Conservation (phyloP, 2,888 invertebrate species). For the Acleris literana region DNA sequence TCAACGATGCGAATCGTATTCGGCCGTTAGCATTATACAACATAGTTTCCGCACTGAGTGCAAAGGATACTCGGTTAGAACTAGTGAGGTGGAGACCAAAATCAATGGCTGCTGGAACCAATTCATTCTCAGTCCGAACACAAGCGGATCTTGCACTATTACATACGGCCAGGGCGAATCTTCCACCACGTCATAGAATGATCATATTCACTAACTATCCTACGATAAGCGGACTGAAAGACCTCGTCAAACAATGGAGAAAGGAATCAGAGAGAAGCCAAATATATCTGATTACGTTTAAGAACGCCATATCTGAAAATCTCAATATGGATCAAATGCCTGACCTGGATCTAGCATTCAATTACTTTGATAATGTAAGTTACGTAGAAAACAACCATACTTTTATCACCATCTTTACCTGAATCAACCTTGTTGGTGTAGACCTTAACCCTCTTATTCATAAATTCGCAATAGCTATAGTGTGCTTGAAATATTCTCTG, state of each 20-base stretch:
- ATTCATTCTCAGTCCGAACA: conserved; percentile 38
- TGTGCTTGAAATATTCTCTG: too few relatives aligned
- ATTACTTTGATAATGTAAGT: conserved; percentile 42
- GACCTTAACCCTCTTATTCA: too few relatives aligned
- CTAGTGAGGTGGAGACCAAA: conserved; percentile 41
- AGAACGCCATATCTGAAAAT: conserved; percentile 38
- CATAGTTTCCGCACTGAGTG: conserved; percentile 35
- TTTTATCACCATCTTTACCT: too few relatives aligned
- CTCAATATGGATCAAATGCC: conserved; percentile 40
- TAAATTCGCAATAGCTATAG: too few relatives aligned
- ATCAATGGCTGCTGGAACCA: conserved; percentile 32
- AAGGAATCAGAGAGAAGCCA: conserved; percentile 36
- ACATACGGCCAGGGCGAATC: conserved; percentile 25
- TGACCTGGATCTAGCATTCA: conserved; percentile 41
- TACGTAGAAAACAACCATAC: too few relatives aligned
- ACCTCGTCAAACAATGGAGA: conserved; percentile 40
- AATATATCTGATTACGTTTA: conserved; percentile 41
- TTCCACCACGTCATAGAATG: conserved; percentile 38
- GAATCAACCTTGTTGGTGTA: too few relatives aligned
- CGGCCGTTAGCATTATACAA: conserved; percentile 35
- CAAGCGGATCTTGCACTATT: conserved; percentile 38
- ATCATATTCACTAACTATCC: conserved; percentile 42
- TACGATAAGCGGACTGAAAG: conserved; percentile 38
- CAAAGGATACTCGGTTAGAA: conserved; percentile 38
- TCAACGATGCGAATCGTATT: conserved; percentile 27